Conservation (phyloP, 2,113 vertebrate species). For the Morone saxatilis region DNA sequence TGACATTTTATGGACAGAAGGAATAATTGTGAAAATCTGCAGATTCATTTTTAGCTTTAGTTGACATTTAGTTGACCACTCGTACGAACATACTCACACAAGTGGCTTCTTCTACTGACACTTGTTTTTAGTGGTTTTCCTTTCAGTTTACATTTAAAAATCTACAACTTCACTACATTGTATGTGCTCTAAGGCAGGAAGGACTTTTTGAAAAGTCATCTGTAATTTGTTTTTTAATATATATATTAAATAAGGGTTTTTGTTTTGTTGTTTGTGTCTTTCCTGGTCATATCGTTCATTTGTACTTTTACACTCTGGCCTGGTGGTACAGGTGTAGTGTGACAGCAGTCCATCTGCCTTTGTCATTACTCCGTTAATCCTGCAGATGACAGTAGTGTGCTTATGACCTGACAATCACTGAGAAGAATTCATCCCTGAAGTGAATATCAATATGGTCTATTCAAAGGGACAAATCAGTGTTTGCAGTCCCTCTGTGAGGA, state of each 20-base stretch:
- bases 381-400: slow-evolving; percentile 72
- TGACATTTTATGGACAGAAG: background rate
- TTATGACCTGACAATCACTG: slow-evolving; percentile 34
- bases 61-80: background rate
- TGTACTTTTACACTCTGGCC: background rate
- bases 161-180: background rate
- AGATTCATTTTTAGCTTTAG: background rate
- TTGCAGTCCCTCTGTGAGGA: background rate
- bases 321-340: background rate
- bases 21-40: background rate
- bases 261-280: background rate
- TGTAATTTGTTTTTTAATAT: background rate
- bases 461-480: background rate
- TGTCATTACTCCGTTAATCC: slow-evolving; percentile 56
- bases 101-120: too few species aligned
- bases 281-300: background rate
- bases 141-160: background rate
- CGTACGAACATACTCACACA: too few species aligned
- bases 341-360: background rate
- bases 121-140: too few species aligned
- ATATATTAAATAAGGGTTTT: background rate
- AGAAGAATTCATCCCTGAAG: background rate
- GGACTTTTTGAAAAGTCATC: background rate
- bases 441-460: background rate
- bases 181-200: background rate